Evolutionary conservation across 2,113 vertebrate genomes (phyloP).

Genomic region (Tapirus terrestris): DNA sequence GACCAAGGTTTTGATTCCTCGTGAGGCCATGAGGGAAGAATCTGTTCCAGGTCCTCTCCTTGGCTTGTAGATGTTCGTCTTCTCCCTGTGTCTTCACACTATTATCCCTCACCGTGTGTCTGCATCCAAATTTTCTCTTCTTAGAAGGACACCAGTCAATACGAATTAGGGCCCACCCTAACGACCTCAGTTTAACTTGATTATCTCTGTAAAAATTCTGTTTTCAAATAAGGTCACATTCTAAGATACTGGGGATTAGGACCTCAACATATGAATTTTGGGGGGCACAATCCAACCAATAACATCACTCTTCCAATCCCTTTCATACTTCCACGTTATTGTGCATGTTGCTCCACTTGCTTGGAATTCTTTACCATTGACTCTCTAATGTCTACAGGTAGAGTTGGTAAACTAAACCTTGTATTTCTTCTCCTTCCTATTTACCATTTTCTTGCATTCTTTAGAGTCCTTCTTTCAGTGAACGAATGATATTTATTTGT

Average conservation of each 20-base stretch:
- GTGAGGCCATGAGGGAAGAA: background rate
- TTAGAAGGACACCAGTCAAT: background rate
- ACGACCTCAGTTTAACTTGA: background rate
- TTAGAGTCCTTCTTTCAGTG: slow-evolving; percentile 28
- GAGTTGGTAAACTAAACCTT: background rate
- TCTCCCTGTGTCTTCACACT: background rate
- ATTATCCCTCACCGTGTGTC: background rate
- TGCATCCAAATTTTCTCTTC: background rate
- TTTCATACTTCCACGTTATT: background rate
- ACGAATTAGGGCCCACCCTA: background rate
- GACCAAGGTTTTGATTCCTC: background rate
- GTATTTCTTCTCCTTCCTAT: background rate
- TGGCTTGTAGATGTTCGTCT: background rate
- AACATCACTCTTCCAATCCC: background rate
- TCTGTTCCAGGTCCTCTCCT: background rate
- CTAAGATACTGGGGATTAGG: background rate
- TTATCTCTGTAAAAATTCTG: background rate
- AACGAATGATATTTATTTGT: background rate
- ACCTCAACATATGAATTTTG: background rate
- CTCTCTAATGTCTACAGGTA: background rate
- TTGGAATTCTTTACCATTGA: background rate
- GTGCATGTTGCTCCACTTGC: background rate
- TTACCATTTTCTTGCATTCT: background rate
- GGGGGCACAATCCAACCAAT: background rate
- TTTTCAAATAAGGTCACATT: background rate